Percentiles rank a stretch among this genome's conserved stretches.
Evolutionary conservation across 2,113 vertebrate species (phyloP).

Genomic region (Atlantisia rogersi): DNA sequence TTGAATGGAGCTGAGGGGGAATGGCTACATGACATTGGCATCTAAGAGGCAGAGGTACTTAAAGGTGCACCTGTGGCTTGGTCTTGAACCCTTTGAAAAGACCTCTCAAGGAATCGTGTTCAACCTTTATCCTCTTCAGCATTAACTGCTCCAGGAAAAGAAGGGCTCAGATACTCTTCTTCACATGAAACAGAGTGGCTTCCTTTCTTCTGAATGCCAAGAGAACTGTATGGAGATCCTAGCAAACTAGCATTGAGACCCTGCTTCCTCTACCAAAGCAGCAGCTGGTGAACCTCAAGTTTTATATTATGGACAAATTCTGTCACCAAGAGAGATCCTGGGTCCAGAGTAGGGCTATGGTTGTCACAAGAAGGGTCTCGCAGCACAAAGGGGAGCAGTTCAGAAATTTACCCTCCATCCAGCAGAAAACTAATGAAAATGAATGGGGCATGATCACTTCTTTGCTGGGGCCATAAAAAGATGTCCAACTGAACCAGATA

Average conservation of each 20-base stretch:
- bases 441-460: not conserved
- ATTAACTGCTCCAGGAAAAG: not conserved
- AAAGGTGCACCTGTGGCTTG: not conserved
- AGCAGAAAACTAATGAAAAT: not conserved
- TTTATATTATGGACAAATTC: not conserved
- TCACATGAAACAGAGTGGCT: not conserved
- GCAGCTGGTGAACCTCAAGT: not conserved
- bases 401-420: not conserved
- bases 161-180: not conserved
- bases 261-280: not conserved
- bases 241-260: fast-evolving
- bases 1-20: not conserved
- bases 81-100: not conserved
- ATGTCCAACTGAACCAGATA: not conserved
- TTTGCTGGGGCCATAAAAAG: not conserved
- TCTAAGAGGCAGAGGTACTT: not conserved
- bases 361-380: not conserved
- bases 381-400: not conserved
- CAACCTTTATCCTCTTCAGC: not conserved
- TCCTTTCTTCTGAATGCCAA: not conserved
- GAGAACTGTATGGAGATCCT: not conserved
- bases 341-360: not conserved
- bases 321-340: not conserved
- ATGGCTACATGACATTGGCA: not conserved
- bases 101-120: not conserved